phyloP scores from a whole-genome alignment of 92 coral and sea anemone species.

The Diadumene lineata region DNA sequence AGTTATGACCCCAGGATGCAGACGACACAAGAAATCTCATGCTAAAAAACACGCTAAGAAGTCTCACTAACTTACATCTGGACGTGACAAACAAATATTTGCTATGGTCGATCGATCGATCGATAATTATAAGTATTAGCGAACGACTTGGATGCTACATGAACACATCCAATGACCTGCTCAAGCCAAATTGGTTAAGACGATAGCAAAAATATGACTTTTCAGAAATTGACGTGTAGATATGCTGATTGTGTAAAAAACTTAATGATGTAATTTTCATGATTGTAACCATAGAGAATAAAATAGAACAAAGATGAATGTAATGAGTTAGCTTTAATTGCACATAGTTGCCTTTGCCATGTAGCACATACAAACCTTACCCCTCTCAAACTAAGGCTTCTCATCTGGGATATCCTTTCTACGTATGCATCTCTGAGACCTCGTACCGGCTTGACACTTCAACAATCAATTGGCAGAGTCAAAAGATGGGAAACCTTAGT shows the following conservation, averaged over 20 bases:
- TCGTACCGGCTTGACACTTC: constrained; percentile 8
- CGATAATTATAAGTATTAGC: not conserved
- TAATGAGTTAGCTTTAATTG: too few relatives aligned
- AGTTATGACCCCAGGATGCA: constrained; percentile 32
- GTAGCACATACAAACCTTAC: not conserved
- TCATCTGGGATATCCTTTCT: constrained; percentile 44
- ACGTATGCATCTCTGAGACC: constrained; percentile 74
- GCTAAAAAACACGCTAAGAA: constrained; percentile 46
- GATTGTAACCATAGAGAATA: not conserved
- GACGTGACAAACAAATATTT: not conserved
- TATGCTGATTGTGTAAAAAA: not conserved
- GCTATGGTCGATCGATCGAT: constrained; percentile 6
- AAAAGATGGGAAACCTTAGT: constrained; percentile 46
- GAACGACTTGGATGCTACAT: not conserved
- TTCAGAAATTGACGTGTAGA: not conserved
- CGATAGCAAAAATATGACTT: not conserved
- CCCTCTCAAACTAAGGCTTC: constrained; percentile 58
- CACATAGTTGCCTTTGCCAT: too few relatives aligned
- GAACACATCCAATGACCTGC: not conserved
- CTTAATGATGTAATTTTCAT: not conserved
- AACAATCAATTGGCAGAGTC: constrained; percentile 23
- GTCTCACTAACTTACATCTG: not conserved
- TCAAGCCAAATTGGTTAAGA: not conserved
- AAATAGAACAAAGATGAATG: not conserved
- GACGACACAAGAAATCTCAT: constrained; percentile 55